phyloP scores from a whole-genome alignment of 2,113 vertebrate species.

The Natator depressus region DNA sequence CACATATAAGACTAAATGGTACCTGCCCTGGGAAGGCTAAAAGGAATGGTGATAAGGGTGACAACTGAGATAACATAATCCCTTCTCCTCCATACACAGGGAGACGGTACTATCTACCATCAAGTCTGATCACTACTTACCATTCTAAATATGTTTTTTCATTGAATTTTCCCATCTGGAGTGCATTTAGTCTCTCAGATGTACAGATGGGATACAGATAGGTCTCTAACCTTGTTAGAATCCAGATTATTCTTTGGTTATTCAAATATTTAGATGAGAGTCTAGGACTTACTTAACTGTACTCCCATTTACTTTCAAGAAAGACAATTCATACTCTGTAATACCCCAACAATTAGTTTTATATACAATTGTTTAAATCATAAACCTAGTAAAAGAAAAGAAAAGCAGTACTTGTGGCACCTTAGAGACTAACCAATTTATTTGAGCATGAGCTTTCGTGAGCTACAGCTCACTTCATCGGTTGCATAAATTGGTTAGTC shows the following conservation, averaged over 20 bases:
- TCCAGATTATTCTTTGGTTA: background rate
- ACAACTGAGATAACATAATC: background rate
- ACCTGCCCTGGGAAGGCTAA: background rate
- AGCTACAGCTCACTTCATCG: too few relatives aligned
- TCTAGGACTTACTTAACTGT: background rate
- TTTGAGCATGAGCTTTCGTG: too few relatives aligned
- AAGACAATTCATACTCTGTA: background rate
- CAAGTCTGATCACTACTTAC: background rate
- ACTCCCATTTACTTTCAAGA: background rate
- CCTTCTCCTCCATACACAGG: background rate
- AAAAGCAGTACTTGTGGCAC: too few relatives aligned
- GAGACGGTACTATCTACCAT: background rate
- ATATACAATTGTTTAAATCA: background rate
- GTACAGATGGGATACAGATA: background rate
- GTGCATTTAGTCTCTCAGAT: background rate
- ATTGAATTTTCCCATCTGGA: background rate
- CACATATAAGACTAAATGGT: background rate
- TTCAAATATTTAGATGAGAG: background rate
- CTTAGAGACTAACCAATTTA: too few relatives aligned
- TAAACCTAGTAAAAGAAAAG: background rate
- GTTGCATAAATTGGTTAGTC: too few relatives aligned
- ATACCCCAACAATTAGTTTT: background rate
- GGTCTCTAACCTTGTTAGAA: background rate
- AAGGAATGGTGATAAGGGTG: accelerated
- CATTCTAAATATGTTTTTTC: background rate